Evolutionary conservation across 2,113 vertebrate genomes (phyloP).

Genomic region (Sebastes schlegelii): DNA sequence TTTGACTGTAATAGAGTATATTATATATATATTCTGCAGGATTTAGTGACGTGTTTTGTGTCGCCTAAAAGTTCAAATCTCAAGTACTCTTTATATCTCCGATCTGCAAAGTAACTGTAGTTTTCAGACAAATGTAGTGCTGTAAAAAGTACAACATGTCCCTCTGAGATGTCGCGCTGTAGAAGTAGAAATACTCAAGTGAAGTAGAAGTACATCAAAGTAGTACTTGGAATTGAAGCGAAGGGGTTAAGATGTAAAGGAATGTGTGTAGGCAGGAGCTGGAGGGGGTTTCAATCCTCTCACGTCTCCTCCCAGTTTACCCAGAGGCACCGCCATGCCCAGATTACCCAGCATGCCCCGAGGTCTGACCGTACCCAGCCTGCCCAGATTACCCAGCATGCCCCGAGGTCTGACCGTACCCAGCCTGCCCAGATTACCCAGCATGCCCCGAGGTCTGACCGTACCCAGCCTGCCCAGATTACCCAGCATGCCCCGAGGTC

Average conservation of each 20-base stretch:
- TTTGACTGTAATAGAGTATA: too few relatives aligned
- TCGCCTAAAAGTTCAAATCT: too few relatives aligned
- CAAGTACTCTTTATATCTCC: too few relatives aligned
- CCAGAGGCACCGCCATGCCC: neutral
- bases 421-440: conserved; percentile 11
- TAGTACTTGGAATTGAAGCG: neutral
- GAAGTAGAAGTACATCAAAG: neutral
- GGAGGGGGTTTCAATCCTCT: neutral
- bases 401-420: conserved; percentile 42
- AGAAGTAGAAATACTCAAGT: neutral
- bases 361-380: neutral
- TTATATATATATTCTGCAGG: too few relatives aligned
- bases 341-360: conserved; percentile 53
- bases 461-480: conserved; percentile 24
- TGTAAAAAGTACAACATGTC: neutral
- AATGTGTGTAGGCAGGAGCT: neutral
- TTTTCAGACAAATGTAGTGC: neutral
- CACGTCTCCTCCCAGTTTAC: neutral
- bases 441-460: conserved; percentile 35
- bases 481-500: conserved; percentile 37
- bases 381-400: conserved; percentile 24
- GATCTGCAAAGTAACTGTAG: neutral
- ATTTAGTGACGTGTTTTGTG: too few relatives aligned
- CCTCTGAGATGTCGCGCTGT: neutral
- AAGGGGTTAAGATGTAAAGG: neutral